Base-by-base conservation (phyloP, 2,113 vertebrate species). In the Rana temporaria region DNA sequence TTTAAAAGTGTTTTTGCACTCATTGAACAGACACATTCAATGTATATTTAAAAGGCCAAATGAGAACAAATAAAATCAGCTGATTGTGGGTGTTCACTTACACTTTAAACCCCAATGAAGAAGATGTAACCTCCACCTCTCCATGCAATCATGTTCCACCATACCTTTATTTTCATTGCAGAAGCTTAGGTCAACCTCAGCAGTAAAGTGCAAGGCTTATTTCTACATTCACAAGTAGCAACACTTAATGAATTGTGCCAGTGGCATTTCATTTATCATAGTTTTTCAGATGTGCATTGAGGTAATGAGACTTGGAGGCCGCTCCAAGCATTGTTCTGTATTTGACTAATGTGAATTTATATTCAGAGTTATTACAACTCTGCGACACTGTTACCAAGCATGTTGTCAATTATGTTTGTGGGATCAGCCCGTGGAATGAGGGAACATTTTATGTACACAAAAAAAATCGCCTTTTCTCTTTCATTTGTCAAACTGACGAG, bases 341-440 rank as follows among this genome's bases (percentile, higher is more conserved):
- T 79, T 79, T 79, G 77, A 79, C 77, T 79, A 79, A 79, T 79
- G 77, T 68, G 77, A 67, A 79, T 79, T 78, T 78, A 79, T 79
- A 57, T 66, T 65, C 62, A 30, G 52, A 26, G 77, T 65, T 79
- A 79, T 65, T 66, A 53, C 77, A 59, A 57, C 18, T 22, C 77
- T 20, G 26, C 26, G 30, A 20, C 52, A 66, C 76, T 66, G 76
- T 66, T 66, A 66, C 76, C 65, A 56, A 57, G 53, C 57, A 60
- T 79, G 53, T 55, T 68, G 63, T 79, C 63, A 78, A 67, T 67
- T 79, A 79, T n/a, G 4, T 53, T 22, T 66, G 19, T 56, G 14
- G 26, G 42, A 62, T 60, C 71, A 59, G n/a, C 53, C 18, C 55
- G 22, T 22, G 71, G 34, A 79, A 67, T 56, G 52, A 63, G 32